Percentiles rank a stretch among this genome's conserved stretches.
These are phyloP conservation scores for Campoletis sonorensis DNA, from an alignment of 1,140 invertebrate species.

Conservation along the genomic window DNA sequence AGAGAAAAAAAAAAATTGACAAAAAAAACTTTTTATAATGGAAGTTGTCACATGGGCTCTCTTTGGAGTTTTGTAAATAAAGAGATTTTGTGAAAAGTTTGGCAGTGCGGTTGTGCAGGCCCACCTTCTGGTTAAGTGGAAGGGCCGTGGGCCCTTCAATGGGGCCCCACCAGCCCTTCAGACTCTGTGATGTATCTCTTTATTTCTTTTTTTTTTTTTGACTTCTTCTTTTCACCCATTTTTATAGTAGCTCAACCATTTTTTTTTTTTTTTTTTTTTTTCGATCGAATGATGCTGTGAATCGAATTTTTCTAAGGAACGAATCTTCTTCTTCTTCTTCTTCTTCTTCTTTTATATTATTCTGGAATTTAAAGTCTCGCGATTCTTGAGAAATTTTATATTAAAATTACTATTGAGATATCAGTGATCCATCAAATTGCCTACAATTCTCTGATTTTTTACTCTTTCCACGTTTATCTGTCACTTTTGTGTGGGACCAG, in stretches of 20 bases:
- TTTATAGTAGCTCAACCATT: not conserved
- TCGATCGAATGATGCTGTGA: no score
- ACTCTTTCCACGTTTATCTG: no score
- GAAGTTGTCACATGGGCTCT: not conserved
- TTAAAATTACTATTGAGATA: not conserved
- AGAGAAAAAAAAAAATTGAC: not conserved
- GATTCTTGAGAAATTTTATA: not conserved
- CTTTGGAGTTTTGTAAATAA: conserved; percentile 60
- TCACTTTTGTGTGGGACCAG: no score
- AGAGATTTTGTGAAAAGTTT: conserved; percentile 66
- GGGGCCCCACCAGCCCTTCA: no score
- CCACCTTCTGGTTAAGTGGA: conserved; percentile 56
- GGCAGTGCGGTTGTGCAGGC: conserved; percentile 63
- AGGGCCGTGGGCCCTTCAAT: conserved; percentile 49
- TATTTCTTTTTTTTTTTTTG: not conserved
- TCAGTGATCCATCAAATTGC: not conserved
- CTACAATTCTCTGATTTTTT: not conserved
- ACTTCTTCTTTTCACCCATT: no score
- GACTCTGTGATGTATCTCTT: no score
- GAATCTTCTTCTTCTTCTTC: no score
- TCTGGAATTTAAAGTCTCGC: no score
- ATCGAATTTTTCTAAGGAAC: not conserved
- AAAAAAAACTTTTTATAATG: conserved; percentile 3
- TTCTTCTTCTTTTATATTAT: no score
- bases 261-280: not conserved